Evolutionary conservation across 1,140 invertebrate species (phyloP), one percentile per base, ranked within the genome.

Genomic region (Chironomus striatipennis): DNA sequence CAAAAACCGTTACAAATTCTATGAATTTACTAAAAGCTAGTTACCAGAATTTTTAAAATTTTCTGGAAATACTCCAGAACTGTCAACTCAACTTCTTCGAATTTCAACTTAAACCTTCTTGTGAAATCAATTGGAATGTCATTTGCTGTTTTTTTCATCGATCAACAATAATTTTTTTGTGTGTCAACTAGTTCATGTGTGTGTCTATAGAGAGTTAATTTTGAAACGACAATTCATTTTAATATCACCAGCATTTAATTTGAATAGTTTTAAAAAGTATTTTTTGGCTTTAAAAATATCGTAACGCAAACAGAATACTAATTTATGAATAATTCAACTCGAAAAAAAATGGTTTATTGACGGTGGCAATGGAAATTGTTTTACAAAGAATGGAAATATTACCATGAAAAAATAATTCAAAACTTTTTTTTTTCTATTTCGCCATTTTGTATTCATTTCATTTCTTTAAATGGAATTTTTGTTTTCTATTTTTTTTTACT

Each of bases 251-350:
- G 47, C 47, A 57, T n/a, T n/a, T n/a, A 57, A 57, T 34, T 34
- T 57, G 47, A n/a, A 57, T 10, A 57, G n/a, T 57, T n/a, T 57
- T n/a, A 57, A 57, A 47, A 47, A 47, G 9, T 43, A 47, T 67
- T 67, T 67, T 67, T 70, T 70, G 65, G 65, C 65, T 70, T 70
- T 70, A 70, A 70, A 70, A 70, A 70, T 70, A 70, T 20, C 65
- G 65, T 18, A 10, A 70, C 65, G 9, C 18, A 17, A 70, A 70
- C 18, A 1, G 65, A 70, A 70, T 70, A 70, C 7, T 18, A 70
- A 70, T 20, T 70, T 0, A 70, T 18, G 47, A 2, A n/a, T n/a
- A 57, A 57, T 70, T 21, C 15, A 70, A 70, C 9, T 20, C 20
- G 17, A 21, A 70, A 70, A 70, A 70, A 70, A 70, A 70, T 70